phyloP scores from a whole-genome alignment of 2,113 vertebrate genomes.

The Dasyprocta punctata region DNA sequence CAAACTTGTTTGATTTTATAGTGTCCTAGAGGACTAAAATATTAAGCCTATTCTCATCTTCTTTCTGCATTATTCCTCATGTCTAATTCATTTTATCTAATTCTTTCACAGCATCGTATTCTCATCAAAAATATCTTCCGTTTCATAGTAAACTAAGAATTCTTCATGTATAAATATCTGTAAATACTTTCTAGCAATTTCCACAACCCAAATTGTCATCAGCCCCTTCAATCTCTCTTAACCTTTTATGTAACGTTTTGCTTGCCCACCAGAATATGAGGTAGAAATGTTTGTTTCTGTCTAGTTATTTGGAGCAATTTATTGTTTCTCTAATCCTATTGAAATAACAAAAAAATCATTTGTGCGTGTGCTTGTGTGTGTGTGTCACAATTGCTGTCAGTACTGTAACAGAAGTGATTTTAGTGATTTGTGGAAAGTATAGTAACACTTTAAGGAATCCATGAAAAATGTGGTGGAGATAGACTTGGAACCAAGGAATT shows the following conservation, averaged over 20 bases:
- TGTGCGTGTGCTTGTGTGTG: background rate
- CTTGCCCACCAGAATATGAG: background rate
- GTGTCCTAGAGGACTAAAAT: background rate
- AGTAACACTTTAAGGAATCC: background rate
- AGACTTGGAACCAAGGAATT: background rate
- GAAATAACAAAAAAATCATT: background rate
- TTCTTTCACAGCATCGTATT: background rate
- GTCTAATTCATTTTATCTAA: background rate
- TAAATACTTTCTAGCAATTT: constrained; percentile 3
- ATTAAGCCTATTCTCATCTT: background rate
- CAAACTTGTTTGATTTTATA: background rate
- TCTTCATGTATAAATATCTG: background rate
- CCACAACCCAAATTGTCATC: background rate
- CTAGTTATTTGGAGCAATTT: background rate
- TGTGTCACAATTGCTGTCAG: background rate
- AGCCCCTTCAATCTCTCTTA: background rate
- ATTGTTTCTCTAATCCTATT: background rate
- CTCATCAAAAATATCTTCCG: background rate
- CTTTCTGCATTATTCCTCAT: background rate
- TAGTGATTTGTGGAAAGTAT: background rate
- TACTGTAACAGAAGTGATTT: background rate
- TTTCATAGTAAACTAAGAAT: background rate
- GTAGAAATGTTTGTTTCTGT: background rate
- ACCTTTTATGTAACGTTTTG: background rate
- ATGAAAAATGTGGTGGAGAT: background rate